Base-by-base conservation (phyloP, 2,113 vertebrate species). In the Sapajus apella region DNA sequence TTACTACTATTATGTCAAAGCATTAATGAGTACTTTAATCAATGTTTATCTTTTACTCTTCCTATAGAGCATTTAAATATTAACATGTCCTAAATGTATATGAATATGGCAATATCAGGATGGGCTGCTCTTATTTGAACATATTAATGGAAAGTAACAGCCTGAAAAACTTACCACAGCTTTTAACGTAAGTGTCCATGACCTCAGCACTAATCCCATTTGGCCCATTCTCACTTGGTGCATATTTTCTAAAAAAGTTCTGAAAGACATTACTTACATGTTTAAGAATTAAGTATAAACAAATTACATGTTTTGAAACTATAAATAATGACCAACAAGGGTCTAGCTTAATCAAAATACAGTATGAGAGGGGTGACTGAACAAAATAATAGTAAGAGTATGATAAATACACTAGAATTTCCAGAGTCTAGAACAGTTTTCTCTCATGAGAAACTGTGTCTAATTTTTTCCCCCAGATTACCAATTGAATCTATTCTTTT, bases 151-250 rank as follows among this genome's bases (percentile, higher is more conserved):
- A 1, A 55, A 3, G 4, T 35, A 3, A 12, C 21, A 45, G 17
- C 72, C 0, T 76, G 27, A 58, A 75, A 68, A 96, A 98, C 99
- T 99, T 97, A 99, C 99, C 99, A 68, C 99, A 99, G 98, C 99
- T 99, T 98, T 99, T 99, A n/a, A 99, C 99, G 0, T 99, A 99
- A 0, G 99, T 99, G 98, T 99, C 99, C 99, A 99, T 99, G 96
- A 99, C 99, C 92, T 99, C 99, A 1, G 99, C 98, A 76, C 99
- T 99, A 98, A 99, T 99, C 66, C 99, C 99, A 25, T 99, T 99
- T 1, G 99, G 99, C 0, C 99, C 99, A 52, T 99, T 99, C 88
- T 99, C 99, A 97, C 99, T 99, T 2, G 99, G 99, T 0, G 99
- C 99, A 0, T 99, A 98, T 96, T 99, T 99, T 96, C 99, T 99